Base-by-base conservation (phyloP, 2,888 invertebrate genomes). In the Odontothrips loti region DNA sequence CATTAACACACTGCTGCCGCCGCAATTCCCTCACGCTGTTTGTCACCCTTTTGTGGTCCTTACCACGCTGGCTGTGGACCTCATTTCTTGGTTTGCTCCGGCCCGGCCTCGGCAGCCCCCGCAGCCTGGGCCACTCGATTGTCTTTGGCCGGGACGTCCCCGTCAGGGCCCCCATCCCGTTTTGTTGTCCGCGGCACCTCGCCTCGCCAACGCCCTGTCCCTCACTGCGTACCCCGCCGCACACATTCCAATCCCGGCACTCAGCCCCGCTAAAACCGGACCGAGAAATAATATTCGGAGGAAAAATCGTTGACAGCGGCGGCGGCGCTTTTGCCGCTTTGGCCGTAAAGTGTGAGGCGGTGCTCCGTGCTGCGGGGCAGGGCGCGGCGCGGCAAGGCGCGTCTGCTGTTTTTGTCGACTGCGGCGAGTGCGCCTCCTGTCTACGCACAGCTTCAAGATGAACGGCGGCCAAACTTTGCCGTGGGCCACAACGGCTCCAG, bases 1-100 rank as follows among this genome's bases (percentile, higher is more conserved):
- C 68, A 75, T 27, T 75, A 75, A 75, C 68, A 75, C 68, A 75
- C 58, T 58, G 34, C 34, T 43, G 58, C 58, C 58, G n/a, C 58
- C 58, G n/a, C 68, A 75, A 75, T 75, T 75, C 68, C 27, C 68
- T 27, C 68, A 75, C 68, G 68, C 68, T 75, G 68, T 75, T 75
- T 75, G 68, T 75, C 68, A 75, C 23, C 68, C 68, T 75, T 75
- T 75, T 75, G 68, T 75, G 68, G 23, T 4, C 27, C 68, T 58
- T 58, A 58, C 27, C 68, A 23, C n/a, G 68, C 68, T 11, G 27
- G 68, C 23, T 20, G 58, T 10, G 23, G 68, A 68, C 68, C 68
- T 27, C 68, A 75, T 75, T 27, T 27, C 68, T 75, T 23, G 68
- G 68, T 58, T 58, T 20, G 51, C 51, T 27, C 68, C 27, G 27